Evolutionary conservation across 1,140 invertebrate genomes (phyloP).

Genomic region (Listronotus bonariensis): DNA sequence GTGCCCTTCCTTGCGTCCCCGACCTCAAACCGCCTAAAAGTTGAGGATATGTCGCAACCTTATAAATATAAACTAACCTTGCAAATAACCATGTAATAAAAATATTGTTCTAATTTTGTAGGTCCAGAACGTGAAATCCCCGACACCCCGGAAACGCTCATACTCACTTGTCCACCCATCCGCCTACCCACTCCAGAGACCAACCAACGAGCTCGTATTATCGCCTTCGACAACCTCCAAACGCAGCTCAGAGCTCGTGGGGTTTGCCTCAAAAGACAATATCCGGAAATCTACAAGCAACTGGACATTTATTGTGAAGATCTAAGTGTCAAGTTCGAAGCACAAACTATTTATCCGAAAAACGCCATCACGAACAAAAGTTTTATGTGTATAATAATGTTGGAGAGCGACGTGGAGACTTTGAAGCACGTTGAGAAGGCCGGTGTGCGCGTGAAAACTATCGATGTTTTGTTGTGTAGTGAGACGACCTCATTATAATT

Average conservation of each 20-base stretch:
- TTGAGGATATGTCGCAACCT: too few species aligned
- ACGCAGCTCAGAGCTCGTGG: constrained; percentile 76
- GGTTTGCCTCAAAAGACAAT: constrained; percentile 78
- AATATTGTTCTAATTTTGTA: background rate
- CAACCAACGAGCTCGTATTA: constrained; percentile 74
- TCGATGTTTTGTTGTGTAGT: constrained; percentile 62
- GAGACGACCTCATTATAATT: constrained; percentile 45
- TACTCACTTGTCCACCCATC: constrained; percentile 69
- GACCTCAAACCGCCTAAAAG: too few species aligned
- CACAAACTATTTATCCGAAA: constrained; percentile 84
- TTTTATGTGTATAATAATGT: constrained; percentile 93
- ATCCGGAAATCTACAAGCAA: constrained; percentile 82
- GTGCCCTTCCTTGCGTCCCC: too few species aligned
- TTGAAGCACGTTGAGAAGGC: constrained; percentile 67
- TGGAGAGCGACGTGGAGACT: constrained; percentile 74
- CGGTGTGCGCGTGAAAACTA: constrained; percentile 66
- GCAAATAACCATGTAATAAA: too few species aligned
- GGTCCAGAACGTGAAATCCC: constrained; percentile 48
- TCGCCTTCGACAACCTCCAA: constrained; percentile 81
- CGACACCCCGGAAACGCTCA: constrained; percentile 58
- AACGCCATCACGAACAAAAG: constrained; percentile 78
- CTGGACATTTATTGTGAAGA: constrained; percentile 82
- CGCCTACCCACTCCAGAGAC: constrained; percentile 62
- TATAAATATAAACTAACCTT: too few species aligned
- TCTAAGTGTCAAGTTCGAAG: constrained; percentile 79